Evolutionary conservation across 1,140 invertebrate genomes (phyloP).

Genomic region (Drosophila yakuba): DNA sequence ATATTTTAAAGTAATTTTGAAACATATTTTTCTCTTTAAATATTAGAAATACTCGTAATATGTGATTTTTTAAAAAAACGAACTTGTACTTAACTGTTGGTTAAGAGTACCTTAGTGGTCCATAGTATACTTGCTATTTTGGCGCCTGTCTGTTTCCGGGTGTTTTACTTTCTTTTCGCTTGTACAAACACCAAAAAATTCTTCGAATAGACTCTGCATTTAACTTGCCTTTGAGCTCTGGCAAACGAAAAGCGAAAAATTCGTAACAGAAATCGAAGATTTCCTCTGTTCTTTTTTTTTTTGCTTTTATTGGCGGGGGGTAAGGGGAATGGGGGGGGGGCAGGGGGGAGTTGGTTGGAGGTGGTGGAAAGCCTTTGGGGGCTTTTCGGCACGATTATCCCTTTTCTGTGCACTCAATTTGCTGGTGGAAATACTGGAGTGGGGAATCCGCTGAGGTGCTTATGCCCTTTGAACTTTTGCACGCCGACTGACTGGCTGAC

Average conservation of each 20-base stretch:
- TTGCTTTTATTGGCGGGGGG: slow-evolving; percentile 5
- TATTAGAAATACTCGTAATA: no score
- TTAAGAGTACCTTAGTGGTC: background rate
- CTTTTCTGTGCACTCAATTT: slow-evolving; percentile 75
- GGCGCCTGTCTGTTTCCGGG: background rate
- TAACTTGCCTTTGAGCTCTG: slow-evolving; percentile 36
- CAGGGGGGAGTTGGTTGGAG: background rate
- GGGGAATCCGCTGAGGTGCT: slow-evolving; percentile 56
- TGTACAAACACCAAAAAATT: slow-evolving; percentile 27
- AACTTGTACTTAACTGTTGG: background rate
- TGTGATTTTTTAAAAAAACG: no score
- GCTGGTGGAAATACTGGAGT: slow-evolving; percentile 33
- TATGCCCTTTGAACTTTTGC: slow-evolving; percentile 66
- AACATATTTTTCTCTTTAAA: no score
- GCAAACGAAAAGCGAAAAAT: slow-evolving; percentile 20
- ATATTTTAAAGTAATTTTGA: no score
- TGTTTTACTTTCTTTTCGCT: slow-evolving; percentile 1
- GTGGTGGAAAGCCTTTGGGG: slow-evolving; percentile 52
- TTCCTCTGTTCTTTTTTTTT: slow-evolving; percentile 16
- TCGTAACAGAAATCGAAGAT: slow-evolving; percentile 46
- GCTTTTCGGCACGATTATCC: slow-evolving; percentile 73
- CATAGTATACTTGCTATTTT: background rate
- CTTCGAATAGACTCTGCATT: slow-evolving; percentile 30
- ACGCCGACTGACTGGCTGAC: slow-evolving; percentile 24
- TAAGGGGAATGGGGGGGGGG: background rate